Evolutionary conservation across 2,888 invertebrate genomes (phyloP).

Genomic region (Cerastis leucographa): DNA sequence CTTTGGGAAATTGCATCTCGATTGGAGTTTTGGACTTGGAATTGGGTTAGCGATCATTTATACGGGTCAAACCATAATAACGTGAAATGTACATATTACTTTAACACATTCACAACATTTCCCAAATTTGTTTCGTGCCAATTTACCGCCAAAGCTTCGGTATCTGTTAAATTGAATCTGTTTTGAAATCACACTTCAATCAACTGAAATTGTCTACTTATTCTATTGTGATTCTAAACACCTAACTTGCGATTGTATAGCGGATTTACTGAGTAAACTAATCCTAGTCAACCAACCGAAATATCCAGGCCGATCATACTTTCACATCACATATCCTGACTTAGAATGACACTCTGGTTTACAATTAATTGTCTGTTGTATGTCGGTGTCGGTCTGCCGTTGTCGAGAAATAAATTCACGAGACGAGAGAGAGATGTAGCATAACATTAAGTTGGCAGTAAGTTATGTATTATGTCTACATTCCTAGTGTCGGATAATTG

Average conservation of each 20-base stretch:
- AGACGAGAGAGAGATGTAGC: too few relatives aligned
- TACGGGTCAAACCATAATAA: neutral
- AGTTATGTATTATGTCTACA: too few relatives aligned
- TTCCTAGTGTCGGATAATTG: too few relatives aligned
- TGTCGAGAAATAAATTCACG: too few relatives aligned
- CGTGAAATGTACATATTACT: neutral
- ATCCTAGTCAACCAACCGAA: neutral
- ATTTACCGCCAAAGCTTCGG: neutral
- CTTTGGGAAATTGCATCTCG: slow-evolving; percentile 34
- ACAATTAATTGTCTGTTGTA: too few relatives aligned
- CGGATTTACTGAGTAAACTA: neutral
- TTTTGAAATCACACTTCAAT: neutral
- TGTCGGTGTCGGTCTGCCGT: too few relatives aligned
- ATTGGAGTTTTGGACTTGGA: neutral
- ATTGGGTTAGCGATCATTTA: neutral
- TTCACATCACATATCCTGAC: neutral
- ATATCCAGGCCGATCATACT: neutral
- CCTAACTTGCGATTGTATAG: neutral
- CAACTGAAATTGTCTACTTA: neutral
- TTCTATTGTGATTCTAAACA: neutral
- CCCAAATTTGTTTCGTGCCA: neutral
- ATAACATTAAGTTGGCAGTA: too few relatives aligned
- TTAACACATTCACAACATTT: neutral
- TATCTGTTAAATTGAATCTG: neutral
- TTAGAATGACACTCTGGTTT: too few relatives aligned